A percentile compares a stretch with the other conserved stretches of the same genome.
Evolutionary conservation across 2,797 vertebrate species (phyloP).

Genomic region (Anableps anableps): DNA sequence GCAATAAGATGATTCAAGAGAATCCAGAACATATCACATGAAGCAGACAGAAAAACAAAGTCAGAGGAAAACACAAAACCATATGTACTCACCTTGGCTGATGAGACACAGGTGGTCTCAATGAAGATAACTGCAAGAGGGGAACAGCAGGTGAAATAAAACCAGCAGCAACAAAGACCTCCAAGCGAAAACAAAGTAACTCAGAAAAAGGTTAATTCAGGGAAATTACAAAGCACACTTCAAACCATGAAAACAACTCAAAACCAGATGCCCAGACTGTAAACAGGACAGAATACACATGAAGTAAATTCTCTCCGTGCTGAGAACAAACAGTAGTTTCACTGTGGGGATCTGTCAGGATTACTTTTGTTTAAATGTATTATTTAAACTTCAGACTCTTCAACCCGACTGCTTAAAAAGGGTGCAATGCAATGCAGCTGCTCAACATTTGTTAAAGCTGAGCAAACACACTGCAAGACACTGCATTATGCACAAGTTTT

Average conservation of each 20-base stretch:
- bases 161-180: not conserved
- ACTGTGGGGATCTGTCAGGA: not conserved
- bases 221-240: not conserved
- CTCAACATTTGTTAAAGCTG: not conserved
- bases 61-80: not conserved
- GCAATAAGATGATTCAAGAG: not conserved
- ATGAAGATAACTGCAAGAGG: not conserved
- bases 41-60: not conserved
- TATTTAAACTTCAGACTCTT: not conserved
- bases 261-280: not conserved
- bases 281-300: not conserved
- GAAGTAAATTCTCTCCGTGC: not conserved
- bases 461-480: not conserved
- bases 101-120: not conserved
- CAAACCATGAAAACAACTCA: not conserved
- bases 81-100: not conserved
- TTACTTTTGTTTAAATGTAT: not conserved
- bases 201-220: not conserved
- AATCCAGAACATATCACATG: not conserved
- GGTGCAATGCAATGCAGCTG: not conserved
- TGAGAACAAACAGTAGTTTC: not conserved
- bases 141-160: not conserved
- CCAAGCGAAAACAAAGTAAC: not conserved
- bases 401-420: not conserved
- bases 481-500: not conserved